Base-by-base conservation (phyloP, 1,140 invertebrate species). In the Drosophila serrata region DNA sequence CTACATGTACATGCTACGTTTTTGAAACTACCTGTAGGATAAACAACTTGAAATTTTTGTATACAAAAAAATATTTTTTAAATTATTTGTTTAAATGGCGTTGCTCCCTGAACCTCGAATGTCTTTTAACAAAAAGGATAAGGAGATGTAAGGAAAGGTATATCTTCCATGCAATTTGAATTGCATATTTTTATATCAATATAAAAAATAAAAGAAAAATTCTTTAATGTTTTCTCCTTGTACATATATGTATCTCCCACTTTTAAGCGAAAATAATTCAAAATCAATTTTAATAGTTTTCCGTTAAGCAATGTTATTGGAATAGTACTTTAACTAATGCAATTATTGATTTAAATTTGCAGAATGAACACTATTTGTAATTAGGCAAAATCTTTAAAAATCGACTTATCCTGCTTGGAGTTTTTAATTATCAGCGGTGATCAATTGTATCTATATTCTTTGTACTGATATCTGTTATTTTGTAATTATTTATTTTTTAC, bases 401-500 rank as follows among this genome's bases (percentile, higher is more conserved):
- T 48, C 43, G 29, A 72, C 22, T 13, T 29, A 15, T 69, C 46
- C 61, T 29, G 24, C 15, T 24, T n/a, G 13, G 40, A 13, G 6
- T 15, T 68, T 68, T 6, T 4, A 68, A 37, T 31, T 53, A 53
- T 24, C 37, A 53, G 11, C 22, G 29, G 31, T 17, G 33, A 27
- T 59, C 19, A 43, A 60, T 56, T 58, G 53, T 74, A 53, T 68
- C 43, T 51, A 68, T 63, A 59, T 67, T 63, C 39, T 64, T 61
- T 48, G 69, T 59, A 78, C 80, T 87, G 77, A 84, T 68, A 69
- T 56, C 75, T 82, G 58, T 45, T 78, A 73, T 60, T 69, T 64
- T 76, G 58, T 87, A 84, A 74, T 87, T 46, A 87, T 88, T 87
- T 88, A 84, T 84, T 88, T 74, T 33, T 15, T 74, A 67, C 46